phyloP scores from a whole-genome alignment of 2,888 invertebrate species.

The Hesperia comma region DNA sequence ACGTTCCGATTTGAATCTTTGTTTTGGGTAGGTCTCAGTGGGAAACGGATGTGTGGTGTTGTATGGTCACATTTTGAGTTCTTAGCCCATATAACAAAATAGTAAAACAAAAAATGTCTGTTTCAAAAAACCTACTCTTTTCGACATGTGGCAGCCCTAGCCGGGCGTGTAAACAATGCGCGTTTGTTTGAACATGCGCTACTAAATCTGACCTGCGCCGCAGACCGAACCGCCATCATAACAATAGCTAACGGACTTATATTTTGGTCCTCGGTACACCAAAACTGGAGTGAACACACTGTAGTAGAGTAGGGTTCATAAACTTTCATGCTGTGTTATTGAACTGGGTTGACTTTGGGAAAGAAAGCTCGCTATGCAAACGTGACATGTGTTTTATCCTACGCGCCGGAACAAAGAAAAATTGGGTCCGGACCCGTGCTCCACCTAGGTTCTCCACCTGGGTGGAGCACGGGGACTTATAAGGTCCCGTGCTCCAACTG shows the following conservation, averaged over 20 bases:
- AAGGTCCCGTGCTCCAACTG: no score
- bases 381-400: background rate
- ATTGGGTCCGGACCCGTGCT: no score
- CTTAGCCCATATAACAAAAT: no score
- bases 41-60: no score
- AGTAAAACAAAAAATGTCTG: no score
- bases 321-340: conserved; percentile 2
- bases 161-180: conserved; percentile 68
- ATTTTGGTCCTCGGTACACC: conserved; percentile 65
- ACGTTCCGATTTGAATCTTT: no score
- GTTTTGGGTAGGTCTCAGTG: no score
- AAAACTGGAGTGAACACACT: conserved; percentile 57
- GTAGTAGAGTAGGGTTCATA: conserved; percentile 4
- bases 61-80: no score
- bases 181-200: conserved; percentile 81
- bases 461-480: no score
- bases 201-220: conserved; percentile 77
- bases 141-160: background rate
- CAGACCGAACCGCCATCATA: conserved; percentile 61
- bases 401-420: background rate
- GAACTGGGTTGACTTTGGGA: background rate
- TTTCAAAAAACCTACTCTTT: no score
- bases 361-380: background rate
- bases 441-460: no score
- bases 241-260: conserved; percentile 81